phyloP scores from a whole-genome alignment of 2,113 vertebrate genomes.

The Physeter macrocephalus region DNA sequence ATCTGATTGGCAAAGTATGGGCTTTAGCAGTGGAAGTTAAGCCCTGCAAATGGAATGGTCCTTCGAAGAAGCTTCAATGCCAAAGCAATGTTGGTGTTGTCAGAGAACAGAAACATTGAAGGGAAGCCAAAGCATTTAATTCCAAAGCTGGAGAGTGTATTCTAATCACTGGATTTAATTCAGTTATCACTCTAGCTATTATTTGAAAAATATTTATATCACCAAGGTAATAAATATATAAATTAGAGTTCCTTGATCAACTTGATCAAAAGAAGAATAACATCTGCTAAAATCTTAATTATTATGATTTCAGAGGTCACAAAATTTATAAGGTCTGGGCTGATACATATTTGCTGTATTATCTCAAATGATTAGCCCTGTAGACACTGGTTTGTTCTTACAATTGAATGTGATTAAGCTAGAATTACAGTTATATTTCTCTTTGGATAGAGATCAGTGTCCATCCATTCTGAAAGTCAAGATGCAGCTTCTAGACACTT shows the following conservation, averaged over 20 bases:
- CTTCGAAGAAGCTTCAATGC: not conserved
- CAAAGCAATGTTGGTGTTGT: not conserved
- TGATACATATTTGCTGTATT: not conserved
- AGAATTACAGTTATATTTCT: not conserved
- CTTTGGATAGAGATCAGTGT: not conserved
- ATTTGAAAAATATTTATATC: not conserved
- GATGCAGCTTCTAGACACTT: not conserved
- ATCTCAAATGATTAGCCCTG: not conserved
- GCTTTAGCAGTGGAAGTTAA: not conserved
- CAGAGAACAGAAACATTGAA: not conserved
- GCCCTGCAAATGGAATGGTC: not conserved
- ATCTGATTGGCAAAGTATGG: not conserved
- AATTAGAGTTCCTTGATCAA: not conserved
- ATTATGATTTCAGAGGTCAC: not conserved
- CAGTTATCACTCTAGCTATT: not conserved
- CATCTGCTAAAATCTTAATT: conserved; percentile 9
- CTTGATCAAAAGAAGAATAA: not conserved
- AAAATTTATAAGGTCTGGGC: not conserved
- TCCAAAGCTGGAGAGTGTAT: conserved; percentile 14
- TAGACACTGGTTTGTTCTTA: not conserved
- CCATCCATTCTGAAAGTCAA: not conserved
- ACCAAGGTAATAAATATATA: conserved; percentile 20
- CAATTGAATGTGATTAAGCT: not conserved
- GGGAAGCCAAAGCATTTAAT: not conserved
- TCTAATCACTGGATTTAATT: conserved; percentile 47